Evolutionary conservation across 2,888 invertebrate species (phyloP).

Genomic region (Chironomus tentans): DNA sequence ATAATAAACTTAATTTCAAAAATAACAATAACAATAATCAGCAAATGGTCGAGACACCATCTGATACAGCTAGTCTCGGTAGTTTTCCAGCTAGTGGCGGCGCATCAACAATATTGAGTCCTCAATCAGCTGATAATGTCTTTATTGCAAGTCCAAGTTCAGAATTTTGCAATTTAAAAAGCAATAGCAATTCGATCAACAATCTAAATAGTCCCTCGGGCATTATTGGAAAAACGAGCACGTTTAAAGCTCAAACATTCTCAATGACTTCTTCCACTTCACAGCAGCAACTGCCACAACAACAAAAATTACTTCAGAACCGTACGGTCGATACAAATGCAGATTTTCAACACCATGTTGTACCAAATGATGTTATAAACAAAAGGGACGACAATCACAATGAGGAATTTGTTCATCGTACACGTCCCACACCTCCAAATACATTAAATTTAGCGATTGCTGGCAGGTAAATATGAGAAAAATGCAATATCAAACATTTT

Average conservation of each 20-base stretch:
- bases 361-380: not conserved
- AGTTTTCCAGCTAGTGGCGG: constrained; percentile 51
- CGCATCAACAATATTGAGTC: constrained; percentile 41
- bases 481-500: not conserved
- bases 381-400: constrained; percentile 37
- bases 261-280: not conserved
- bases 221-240: constrained; percentile 32
- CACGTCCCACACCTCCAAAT: constrained; percentile 73
- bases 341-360: constrained; percentile 11
- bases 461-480: constrained; percentile 17
- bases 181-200: constrained; percentile 19
- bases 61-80: constrained; percentile 62
- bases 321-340: not conserved
- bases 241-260: constrained; percentile 28
- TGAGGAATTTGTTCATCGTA: constrained; percentile 50
- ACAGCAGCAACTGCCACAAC: not conserved
- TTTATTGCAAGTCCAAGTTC: constrained; percentile 70
- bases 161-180: constrained; percentile 31
- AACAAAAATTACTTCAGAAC: not conserved
- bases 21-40: constrained; percentile 9
- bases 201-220: constrained; percentile 30
- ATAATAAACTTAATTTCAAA: constrained; percentile 6
- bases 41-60: constrained; percentile 44
- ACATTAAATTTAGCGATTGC: constrained; percentile 55
- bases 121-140: constrained; percentile 55